Conservation (phyloP, 2,888 invertebrate species). For the Coelopa pilipes region DNA sequence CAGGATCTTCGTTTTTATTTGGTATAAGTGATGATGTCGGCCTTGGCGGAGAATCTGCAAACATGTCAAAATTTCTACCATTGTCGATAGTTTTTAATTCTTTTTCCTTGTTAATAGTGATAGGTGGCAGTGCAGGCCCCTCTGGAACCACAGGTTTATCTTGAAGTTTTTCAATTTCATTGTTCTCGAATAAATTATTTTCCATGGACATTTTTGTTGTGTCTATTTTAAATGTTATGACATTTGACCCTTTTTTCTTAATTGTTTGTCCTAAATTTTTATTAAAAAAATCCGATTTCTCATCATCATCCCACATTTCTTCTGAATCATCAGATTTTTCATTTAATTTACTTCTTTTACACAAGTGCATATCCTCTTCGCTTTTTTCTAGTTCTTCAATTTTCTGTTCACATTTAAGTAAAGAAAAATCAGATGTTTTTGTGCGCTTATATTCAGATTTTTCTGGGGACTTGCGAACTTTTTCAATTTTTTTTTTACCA, state of each 20-base stretch:
- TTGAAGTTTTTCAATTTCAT: not conserved
- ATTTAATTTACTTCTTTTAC: slow-evolving; percentile 20
- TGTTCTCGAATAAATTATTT: not conserved
- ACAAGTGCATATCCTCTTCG: not conserved
- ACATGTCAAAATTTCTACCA: slow-evolving; percentile 51
- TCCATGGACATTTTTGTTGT: not conserved
- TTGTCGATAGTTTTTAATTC: slow-evolving; percentile 9
- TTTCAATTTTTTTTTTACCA: slow-evolving; percentile 42
- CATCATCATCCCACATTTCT: slow-evolving; percentile 24
- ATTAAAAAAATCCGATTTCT: not conserved
- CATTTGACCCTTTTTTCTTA: too few species aligned
- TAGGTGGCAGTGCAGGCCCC: slow-evolving; percentile 29
- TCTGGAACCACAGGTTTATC: slow-evolving; percentile 11
- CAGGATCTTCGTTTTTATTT: not conserved
- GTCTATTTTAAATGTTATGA: not conserved
- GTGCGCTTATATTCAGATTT: slow-evolving; percentile 36
- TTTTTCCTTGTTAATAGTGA: not conserved
- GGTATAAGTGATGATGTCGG: slow-evolving; percentile 1
- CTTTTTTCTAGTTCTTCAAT: slow-evolving; percentile 28
- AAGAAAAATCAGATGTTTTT: slow-evolving; percentile 18
- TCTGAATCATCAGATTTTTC: slow-evolving; percentile 18
- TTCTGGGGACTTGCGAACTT: slow-evolving; percentile 39
- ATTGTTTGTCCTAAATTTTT: too few species aligned
- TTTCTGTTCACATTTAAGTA: not conserved
- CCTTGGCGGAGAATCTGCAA: slow-evolving; percentile 57